Evolutionary conservation across 1,140 invertebrate species (phyloP).

Genomic region (Eciton burchellii): DNA sequence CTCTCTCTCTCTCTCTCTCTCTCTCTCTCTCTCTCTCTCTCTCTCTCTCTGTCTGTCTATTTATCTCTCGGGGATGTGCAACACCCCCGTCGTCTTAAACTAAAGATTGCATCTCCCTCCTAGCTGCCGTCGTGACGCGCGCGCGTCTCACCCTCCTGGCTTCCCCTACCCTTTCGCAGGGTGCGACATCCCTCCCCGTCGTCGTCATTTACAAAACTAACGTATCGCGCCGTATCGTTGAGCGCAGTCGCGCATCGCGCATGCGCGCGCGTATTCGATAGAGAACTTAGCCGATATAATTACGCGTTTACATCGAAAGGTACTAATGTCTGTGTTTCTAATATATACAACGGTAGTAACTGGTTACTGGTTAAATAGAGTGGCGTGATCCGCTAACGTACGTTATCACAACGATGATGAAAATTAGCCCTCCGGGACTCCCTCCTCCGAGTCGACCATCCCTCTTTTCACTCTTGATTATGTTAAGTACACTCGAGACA

Average conservation of each 20-base stretch:
- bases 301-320: conserved; percentile 82
- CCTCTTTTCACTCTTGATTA: conserved; percentile 22
- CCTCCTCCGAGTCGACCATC: neutral
- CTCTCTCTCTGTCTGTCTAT: too few species aligned
- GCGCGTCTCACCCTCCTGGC: conserved; percentile 6
- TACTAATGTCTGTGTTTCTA: conserved; percentile 78
- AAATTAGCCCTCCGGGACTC: conserved; percentile 78
- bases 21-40: too few species aligned
- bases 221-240: conserved; percentile 54
- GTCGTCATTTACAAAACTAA: conserved; percentile 69
- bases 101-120: conserved; percentile 58
- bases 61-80: too few species aligned
- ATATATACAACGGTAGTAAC: conserved; percentile 84
- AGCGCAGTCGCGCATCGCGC: conserved; percentile 38
- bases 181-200: too few species aligned
- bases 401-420: conserved; percentile 85
- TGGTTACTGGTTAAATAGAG: conserved; percentile 85
- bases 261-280: conserved; percentile 47
- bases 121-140: conserved; percentile 36
- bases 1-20: too few species aligned
- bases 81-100: conserved; percentile 22
- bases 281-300: conserved; percentile 70
- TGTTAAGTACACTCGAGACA: conserved; percentile 30
- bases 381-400: conserved; percentile 82
- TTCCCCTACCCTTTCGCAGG: neutral